Percentiles rank a stretch among this genome's conserved stretches.
Evolutionary conservation across 2,797 vertebrate genomes (phyloP).

Genomic region (Carduelis carduelis): DNA sequence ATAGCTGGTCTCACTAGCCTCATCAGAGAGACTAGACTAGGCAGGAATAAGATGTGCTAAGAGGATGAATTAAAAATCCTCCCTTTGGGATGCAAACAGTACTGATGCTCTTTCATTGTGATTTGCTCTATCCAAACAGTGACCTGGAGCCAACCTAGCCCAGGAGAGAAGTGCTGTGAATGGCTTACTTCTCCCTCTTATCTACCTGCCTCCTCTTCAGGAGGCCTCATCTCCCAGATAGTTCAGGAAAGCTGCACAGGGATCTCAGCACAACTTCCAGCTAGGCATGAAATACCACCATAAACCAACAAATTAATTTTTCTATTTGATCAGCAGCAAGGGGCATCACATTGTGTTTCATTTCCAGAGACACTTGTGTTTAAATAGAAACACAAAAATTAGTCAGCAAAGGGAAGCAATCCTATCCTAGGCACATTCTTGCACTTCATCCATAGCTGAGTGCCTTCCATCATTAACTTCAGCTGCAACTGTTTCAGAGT

Average conservation of each 20-base stretch:
- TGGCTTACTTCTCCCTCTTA: neutral
- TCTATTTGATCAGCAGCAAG: neutral
- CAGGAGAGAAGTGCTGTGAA: neutral
- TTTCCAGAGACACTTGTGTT: neutral
- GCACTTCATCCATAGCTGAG: neutral
- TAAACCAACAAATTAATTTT: neutral
- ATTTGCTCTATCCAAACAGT: slow-evolving; percentile 10
- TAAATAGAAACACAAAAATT: neutral
- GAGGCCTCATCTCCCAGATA: neutral
- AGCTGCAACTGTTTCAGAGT: neutral
- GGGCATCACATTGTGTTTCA: neutral
- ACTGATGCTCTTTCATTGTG: neutral
- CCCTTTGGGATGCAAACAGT: slow-evolving; percentile 8
- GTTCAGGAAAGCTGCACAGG: neutral
- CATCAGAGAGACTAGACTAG: slow-evolving; percentile 21
- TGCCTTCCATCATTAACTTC: neutral
- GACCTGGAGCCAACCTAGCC: neutral
- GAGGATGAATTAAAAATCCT: slow-evolving; percentile 11
- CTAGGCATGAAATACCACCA: neutral
- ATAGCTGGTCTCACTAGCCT: neutral
- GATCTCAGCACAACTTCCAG: neutral
- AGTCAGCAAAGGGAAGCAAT: neutral
- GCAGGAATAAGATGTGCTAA: neutral
- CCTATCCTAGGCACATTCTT: neutral
- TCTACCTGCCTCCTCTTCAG: neutral